A percentile compares a stretch with the other conserved stretches of the same genome.
These are phyloP conservation scores for Myopa tessellatipennis DNA, from an alignment of 2,888 invertebrate genomes.

Conservation along the genomic window DNA sequence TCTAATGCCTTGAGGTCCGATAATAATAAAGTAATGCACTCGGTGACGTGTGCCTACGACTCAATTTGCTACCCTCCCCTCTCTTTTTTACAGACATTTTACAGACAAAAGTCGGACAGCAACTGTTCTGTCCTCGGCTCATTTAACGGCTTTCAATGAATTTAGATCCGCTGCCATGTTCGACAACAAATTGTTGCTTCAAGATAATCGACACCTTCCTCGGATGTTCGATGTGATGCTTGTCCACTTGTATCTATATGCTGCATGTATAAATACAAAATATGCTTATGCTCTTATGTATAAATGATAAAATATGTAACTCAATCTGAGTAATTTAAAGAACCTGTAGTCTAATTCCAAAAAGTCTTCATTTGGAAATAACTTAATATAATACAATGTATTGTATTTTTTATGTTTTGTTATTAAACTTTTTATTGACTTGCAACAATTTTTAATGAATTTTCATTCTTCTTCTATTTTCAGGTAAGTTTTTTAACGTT, in stretches of 20 bases:
- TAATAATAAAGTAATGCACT: neutral
- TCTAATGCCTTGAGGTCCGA: neutral
- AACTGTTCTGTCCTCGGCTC: neutral
- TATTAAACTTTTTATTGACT: too few species aligned
- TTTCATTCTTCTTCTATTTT: neutral
- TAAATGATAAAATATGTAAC: too few species aligned
- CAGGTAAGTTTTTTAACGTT: neutral
- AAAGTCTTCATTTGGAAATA: too few species aligned
- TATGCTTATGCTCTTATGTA: too few species aligned
- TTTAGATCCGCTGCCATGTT: neutral
- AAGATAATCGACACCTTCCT: too few species aligned
- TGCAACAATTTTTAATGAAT: too few species aligned
- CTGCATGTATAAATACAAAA: too few species aligned
- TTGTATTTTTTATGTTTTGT: neutral
- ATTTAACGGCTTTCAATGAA: neutral
- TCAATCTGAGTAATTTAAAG: too few species aligned
- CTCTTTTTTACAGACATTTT: neutral
- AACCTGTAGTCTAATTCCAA: too few species aligned
- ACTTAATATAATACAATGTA: neutral
- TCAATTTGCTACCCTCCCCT: neutral
- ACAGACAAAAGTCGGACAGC: neutral
- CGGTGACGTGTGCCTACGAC: constrained; percentile 2
- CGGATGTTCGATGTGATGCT: too few species aligned
- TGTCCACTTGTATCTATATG: neutral
- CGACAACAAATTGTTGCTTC: too few species aligned